Evolutionary conservation across 2,888 invertebrate species (phyloP), one percentile per base, ranked within the genome.

Genomic region (Cheilosia variabilis): DNA sequence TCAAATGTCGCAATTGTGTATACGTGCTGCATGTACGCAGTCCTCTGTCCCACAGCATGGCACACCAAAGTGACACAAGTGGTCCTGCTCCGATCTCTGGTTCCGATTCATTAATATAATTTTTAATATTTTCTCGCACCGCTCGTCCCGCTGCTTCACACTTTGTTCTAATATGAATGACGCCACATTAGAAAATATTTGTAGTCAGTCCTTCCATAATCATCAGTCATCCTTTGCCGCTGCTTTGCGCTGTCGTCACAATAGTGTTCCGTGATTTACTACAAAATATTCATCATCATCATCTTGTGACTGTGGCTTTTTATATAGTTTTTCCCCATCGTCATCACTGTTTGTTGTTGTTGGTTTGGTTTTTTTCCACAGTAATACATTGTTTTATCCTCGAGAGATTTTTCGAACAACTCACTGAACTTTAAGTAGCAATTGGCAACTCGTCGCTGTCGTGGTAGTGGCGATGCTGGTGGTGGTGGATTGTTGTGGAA

Each of bases 131-230:
- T 77, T 43, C 37, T 63, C 15, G 17, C 31, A n/a, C 27, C 7
- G 31, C 9, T 68, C 34, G 47, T 37, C 5, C 17, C 24, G 10
- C 24, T 52, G 55, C 10, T 17, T 50, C 17, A 53, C 19, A 15
- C 41, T 47, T 13, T 13, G 6, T 22, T 17, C 58, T 37, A 76
- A 75, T 71, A 80, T 84, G 75, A 80, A 84, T 84, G 75, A 66
- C 55, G 50, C 10, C 41, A 45, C 80, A 84, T 84, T 75, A 76
- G 69, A 80, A 84, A 76, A 65, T 60, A 79, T 80, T 80, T 65
- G 84, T 60, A 80, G 79, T 69, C 75, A 80, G 75, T 84, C 75
- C 79, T 84, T 84, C 60, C 75, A 52, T 41, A 76, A 58, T 76
- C 84, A 84, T 84, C 71, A 71, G 80, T 84, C 84, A 76, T 84